Percentiles rank a stretch among this genome's conserved stretches.
phyloP scores from a whole-genome alignment of 2,113 vertebrate genomes.

The Ceuthmochares aereus region DNA sequence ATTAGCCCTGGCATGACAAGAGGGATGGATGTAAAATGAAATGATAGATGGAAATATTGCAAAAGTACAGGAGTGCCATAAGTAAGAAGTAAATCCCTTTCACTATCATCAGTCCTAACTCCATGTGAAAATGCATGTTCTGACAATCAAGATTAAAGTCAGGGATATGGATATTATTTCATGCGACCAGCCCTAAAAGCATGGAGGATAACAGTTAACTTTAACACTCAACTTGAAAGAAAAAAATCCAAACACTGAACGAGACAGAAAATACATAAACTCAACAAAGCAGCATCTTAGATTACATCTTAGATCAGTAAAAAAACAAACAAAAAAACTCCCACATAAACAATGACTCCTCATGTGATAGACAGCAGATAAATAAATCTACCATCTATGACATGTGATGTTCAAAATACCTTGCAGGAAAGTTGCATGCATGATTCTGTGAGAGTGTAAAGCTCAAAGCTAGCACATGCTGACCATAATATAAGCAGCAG shows the following conservation, averaged over 20 bases:
- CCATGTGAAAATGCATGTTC: background rate
- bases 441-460: background rate
- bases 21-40: background rate
- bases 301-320: background rate
- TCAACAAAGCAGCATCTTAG: background rate
- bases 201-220: background rate
- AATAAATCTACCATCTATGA: background rate
- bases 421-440: background rate
- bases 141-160: background rate
- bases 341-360: background rate
- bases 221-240: background rate
- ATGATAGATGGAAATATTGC: background rate
- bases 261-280: background rate
- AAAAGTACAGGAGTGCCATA: background rate
- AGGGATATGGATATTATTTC: background rate
- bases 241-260: background rate
- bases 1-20: background rate
- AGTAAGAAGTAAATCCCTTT: background rate
- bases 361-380: background rate
- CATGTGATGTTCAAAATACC: background rate
- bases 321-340: background rate
- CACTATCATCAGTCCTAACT: background rate
- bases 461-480: background rate
- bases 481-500: background rate
- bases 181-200: background rate